Evolutionary conservation across 1,140 invertebrate genomes (phyloP).

Genomic region (Delia radicum): DNA sequence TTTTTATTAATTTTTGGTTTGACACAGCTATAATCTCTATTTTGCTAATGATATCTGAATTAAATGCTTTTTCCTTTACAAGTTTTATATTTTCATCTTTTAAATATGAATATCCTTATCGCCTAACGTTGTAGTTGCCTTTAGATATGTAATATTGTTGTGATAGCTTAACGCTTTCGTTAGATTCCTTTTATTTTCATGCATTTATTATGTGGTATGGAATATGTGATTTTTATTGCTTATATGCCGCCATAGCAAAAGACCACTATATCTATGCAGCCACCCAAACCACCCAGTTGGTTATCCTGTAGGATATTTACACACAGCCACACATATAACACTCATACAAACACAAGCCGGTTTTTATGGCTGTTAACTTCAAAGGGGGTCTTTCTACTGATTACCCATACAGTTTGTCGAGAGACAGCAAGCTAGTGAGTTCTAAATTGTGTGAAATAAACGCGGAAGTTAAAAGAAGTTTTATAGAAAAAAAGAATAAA

Average conservation of each 20-base stretch:
- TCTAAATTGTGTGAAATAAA: neutral
- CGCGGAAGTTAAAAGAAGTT: neutral
- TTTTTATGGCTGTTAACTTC: slow-evolving; percentile 3
- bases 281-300: slow-evolving; percentile 1
- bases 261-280: neutral
- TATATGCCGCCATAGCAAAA: slow-evolving; percentile 9
- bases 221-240: slow-evolving; percentile 13
- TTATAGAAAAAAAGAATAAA: too few relatives aligned
- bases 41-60: too few relatives aligned
- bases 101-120: neutral
- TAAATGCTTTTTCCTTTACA: too few relatives aligned
- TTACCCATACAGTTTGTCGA: slow-evolving; percentile 11
- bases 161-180: neutral
- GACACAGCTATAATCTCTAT: too few relatives aligned
- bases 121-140: neutral
- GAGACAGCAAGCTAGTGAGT: slow-evolving; percentile 2
- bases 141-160: neutral
- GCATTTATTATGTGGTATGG: neutral
- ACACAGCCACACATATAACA: neutral
- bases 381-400: neutral
- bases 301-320: slow-evolving; percentile 1
- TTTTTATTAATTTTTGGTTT: too few relatives aligned
- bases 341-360: neutral
- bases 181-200: neutral
- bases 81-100: too few relatives aligned